These are phyloP conservation scores for Aplodontia rufa DNA, from an alignment of 2,113 vertebrate genomes.

Conservation along the genomic window DNA sequence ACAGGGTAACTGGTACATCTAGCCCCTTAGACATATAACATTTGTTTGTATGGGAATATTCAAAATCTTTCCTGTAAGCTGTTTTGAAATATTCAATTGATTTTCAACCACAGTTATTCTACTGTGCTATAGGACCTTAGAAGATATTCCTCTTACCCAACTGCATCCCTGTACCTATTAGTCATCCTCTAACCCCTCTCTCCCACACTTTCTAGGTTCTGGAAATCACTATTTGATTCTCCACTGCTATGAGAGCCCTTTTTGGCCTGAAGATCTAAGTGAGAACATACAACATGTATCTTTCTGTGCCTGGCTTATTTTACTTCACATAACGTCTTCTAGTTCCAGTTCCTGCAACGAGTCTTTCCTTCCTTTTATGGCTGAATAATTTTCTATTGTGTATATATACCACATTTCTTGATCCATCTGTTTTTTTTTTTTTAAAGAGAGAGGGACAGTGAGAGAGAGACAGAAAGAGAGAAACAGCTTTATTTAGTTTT, in stretches of 20 bases:
- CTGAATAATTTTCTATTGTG: neutral
- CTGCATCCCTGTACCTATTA: neutral
- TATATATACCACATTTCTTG: neutral
- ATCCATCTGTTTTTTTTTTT: too few species aligned
- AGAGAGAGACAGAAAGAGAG: too few species aligned
- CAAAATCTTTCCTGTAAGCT: neutral
- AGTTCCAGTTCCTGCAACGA: neutral
- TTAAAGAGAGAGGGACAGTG: too few species aligned
- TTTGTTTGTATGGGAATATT: neutral
- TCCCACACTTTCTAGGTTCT: too few species aligned
- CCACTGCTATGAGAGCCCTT: neutral
- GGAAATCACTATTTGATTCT: neutral
- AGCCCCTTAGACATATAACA: neutral
- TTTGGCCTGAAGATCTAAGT: neutral
- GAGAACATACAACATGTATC: neutral
- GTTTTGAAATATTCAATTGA: neutral
- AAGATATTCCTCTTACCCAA: neutral
- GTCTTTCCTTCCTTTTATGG: neutral
- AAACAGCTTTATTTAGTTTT: too few species aligned
- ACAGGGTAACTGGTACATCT: neutral
- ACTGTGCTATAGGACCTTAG: too few species aligned
- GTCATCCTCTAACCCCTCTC: neutral
- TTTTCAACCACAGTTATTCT: neutral
- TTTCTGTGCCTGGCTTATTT: neutral
- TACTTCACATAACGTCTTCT: neutral